These are phyloP conservation scores for Anolis apletophallus DNA, from an alignment of 2,797 vertebrate species.

Conservation along the genomic window DNA sequence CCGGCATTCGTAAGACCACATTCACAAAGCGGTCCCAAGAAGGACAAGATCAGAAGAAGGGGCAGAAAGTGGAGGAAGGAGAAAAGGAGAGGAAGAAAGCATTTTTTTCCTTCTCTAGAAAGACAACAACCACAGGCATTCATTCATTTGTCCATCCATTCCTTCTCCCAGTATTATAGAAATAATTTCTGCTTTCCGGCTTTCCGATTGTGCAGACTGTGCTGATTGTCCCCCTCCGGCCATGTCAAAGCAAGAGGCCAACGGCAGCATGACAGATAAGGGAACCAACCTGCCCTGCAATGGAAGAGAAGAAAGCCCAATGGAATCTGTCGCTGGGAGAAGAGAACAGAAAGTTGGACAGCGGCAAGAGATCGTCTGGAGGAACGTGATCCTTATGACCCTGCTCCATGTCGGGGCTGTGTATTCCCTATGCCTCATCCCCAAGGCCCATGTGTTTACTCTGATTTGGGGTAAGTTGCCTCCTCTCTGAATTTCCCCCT, in stretches of 20 bases:
- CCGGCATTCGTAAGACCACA: neutral
- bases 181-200: neutral
- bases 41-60: neutral
- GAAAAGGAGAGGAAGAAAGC: neutral
- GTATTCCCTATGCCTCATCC: slow-evolving; percentile 75
- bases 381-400: slow-evolving; percentile 77
- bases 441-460: slow-evolving; percentile 74
- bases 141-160: too few species aligned
- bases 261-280: neutral
- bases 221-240: neutral
- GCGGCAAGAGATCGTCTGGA: slow-evolving; percentile 73
- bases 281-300: neutral
- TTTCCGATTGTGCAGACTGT: neutral
- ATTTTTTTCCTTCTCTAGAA: neutral
- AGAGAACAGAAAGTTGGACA: slow-evolving; percentile 13
- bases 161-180: too few species aligned
- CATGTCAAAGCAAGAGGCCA: slow-evolving; percentile 46
- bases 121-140: neutral
- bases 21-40: neutral
- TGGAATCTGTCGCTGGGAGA: slow-evolving; percentile 8
- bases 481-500: too few species aligned
- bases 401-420: slow-evolving; percentile 75
- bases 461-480: slow-evolving; percentile 78
- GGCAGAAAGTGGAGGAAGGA: neutral
- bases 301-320: neutral